Evolutionary conservation across 53 echinoderm and acorn worm species (phyloP).

Genomic region (Holothuria leucospilota): DNA sequence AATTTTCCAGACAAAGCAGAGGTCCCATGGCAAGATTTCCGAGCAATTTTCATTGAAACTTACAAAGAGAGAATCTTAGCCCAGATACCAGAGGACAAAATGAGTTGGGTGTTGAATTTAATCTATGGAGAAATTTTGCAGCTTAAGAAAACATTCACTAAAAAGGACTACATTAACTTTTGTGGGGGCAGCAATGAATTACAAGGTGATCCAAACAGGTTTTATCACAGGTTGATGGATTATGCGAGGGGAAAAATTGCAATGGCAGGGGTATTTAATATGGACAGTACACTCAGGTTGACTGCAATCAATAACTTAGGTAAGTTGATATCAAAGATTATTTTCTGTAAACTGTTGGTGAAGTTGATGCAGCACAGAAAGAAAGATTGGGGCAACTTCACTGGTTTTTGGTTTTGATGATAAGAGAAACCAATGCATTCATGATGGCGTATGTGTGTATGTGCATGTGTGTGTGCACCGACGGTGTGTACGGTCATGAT

Average conservation of each 20-base stretch:
- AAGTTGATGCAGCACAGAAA: too few relatives aligned
- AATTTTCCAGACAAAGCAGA: conserved; percentile 65
- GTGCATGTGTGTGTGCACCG: too few relatives aligned
- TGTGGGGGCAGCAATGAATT: conserved; percentile 36
- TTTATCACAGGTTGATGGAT: conserved; percentile 76
- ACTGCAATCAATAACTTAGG: conserved; percentile 74
- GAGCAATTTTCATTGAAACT: conserved; percentile 67
- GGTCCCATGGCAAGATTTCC: conserved; percentile 81
- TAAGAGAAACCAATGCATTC: too few relatives aligned
- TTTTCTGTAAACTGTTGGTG: too few relatives aligned
- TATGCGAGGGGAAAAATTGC: conserved; percentile 83
- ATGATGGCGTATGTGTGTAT: too few relatives aligned
- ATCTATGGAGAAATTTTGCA: conserved; percentile 84
- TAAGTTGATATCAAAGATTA: background rate
- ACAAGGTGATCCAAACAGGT: conserved; percentile 64
- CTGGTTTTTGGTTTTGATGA: too few relatives aligned
- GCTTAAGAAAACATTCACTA: conserved; percentile 68
- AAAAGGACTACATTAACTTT: conserved; percentile 75
- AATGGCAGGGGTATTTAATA: conserved; percentile 90
- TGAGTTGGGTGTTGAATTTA: conserved; percentile 80
- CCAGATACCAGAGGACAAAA: conserved; percentile 62
- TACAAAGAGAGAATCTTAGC: conserved; percentile 74
- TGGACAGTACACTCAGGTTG: conserved; percentile 88
- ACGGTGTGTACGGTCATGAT: too few relatives aligned
- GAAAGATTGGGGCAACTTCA: too few relatives aligned